A percentile compares a stretch with the other conserved stretches of the same genome.
phyloP scores from a whole-genome alignment of 1,140 invertebrate species.

The Drosophila orosa region DNA sequence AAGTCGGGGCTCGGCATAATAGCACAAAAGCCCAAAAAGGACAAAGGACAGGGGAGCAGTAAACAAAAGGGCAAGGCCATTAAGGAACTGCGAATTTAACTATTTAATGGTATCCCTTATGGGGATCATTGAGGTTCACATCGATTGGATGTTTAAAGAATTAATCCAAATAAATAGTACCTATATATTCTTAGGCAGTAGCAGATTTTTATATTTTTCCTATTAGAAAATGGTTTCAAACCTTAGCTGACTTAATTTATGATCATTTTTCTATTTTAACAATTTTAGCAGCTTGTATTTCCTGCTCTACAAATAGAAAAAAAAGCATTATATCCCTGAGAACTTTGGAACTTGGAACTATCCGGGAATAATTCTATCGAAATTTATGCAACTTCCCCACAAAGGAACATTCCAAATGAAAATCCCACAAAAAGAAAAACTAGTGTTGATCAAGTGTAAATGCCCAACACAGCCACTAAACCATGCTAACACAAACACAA shows the following conservation, averaged over 20 bases:
- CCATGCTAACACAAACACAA: conserved; percentile 17
- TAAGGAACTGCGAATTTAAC: conserved; percentile 1
- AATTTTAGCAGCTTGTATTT: neutral
- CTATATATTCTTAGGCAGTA: no score
- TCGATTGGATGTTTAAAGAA: no score
- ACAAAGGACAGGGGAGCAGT: neutral
- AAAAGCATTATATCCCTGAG: no score
- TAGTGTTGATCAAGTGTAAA: conserved; percentile 49
- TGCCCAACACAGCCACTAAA: conserved; percentile 46
- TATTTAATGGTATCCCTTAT: conserved; percentile 13
- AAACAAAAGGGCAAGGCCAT: conserved; percentile 16
- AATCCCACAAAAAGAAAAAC: conserved; percentile 36
- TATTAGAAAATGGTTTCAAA: no score
- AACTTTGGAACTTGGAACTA: neutral
- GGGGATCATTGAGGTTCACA: neutral
- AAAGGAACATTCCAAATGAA: conserved; percentile 30
- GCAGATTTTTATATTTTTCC: no score
- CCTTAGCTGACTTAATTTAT: no score
- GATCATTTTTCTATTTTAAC: no score
- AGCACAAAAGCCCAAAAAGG: conserved; percentile 27
- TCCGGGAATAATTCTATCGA: conserved; percentile 20
- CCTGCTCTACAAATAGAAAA: no score
- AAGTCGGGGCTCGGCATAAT: neutral
- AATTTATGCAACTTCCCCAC: conserved; percentile 37
- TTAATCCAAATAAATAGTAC: neutral